Conservation (phyloP, 2,888 invertebrate genomes). For the Sycophila texana region DNA sequence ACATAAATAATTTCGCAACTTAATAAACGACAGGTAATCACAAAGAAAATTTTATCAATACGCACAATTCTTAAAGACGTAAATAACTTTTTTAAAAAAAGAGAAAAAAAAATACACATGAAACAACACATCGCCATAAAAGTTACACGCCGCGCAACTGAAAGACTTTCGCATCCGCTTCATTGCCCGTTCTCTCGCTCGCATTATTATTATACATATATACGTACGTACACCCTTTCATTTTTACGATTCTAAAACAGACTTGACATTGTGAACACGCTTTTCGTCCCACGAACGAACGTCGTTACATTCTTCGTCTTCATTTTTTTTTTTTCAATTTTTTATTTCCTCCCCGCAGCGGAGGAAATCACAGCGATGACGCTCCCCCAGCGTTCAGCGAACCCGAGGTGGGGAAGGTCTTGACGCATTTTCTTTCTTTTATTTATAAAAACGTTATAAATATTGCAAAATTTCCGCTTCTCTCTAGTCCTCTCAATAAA, state of each 20-base stretch:
- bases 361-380: slow-evolving; percentile 1
- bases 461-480: slow-evolving; percentile 43
- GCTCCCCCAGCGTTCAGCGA: slow-evolving; percentile 9
- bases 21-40: no score
- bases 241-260: slow-evolving; percentile 42
- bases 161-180: slow-evolving; percentile 47
- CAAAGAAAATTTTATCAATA: no score
- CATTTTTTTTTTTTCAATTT: background rate
- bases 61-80: no score
- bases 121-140: background rate
- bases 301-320: background rate
- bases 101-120: background rate
- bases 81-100: background rate
- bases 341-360: slow-evolving; percentile 7
- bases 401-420: slow-evolving; percentile 3
- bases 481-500: slow-evolving; percentile 40
- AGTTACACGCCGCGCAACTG: slow-evolving; percentile 4
- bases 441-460: slow-evolving; percentile 40
- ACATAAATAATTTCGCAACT: no score
- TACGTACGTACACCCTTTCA: slow-evolving; percentile 33
- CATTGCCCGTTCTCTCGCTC: slow-evolving; percentile 54
- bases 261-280: slow-evolving; percentile 50
- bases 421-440: background rate
- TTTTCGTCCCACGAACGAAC: slow-evolving; percentile 49
- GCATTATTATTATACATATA: slow-evolving; percentile 36